Base-by-base conservation (phyloP, 2,797 vertebrate genomes). In the Paramormyrops hopkinsi region DNA sequence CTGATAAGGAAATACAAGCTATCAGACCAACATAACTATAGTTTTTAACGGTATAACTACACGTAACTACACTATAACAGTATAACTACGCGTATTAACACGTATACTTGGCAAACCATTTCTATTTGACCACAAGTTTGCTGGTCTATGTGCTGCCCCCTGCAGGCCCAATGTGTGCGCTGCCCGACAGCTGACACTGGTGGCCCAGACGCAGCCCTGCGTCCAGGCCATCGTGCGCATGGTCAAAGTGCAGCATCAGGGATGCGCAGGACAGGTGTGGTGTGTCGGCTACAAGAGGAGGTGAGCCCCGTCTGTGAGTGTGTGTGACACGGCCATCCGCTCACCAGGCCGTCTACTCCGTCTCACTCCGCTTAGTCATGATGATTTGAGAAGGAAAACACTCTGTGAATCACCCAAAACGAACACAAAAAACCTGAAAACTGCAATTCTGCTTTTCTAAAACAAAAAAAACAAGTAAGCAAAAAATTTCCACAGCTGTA, bases 81-180 rank as follows among this genome's bases (percentile, higher is more conserved):
- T 62, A 62, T 62, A 62, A 25, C 2, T 62, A 62, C 2, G 65
- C 29, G 12, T 37, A 19, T 41, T 37, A 33, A 33, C 65, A 73
- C 29, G 4, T 14, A 73, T 37, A 14, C 25, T 14, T 29, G 65
- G 29, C 29, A 76, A 29, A 11, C 22, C 9, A 65, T 65, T 65
- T 65, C 2, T 65, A 65, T 65, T 65, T 29, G 22, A 65, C 12
- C 4, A 65, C 29, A 29, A 83, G 8, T 54, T 12, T 53, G 19
- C 46, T 37, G 44, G 29, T n/a, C 11, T 59, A 6, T 48, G 53
- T 90, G 11, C 65, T 25, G 79, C 82, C 25, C 76, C 37, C 86
- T 76, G 3, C 92, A 97, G 97, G 96, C 94, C 95, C 0, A 96
- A 97, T 0, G 96, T 97, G 33, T 97, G 97, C 0, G 89, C 91